Percentiles rank a stretch among this genome's conserved stretches.
Evolutionary conservation across 2,113 vertebrate genomes (phyloP).

Genomic region (Carassius carassius): DNA sequence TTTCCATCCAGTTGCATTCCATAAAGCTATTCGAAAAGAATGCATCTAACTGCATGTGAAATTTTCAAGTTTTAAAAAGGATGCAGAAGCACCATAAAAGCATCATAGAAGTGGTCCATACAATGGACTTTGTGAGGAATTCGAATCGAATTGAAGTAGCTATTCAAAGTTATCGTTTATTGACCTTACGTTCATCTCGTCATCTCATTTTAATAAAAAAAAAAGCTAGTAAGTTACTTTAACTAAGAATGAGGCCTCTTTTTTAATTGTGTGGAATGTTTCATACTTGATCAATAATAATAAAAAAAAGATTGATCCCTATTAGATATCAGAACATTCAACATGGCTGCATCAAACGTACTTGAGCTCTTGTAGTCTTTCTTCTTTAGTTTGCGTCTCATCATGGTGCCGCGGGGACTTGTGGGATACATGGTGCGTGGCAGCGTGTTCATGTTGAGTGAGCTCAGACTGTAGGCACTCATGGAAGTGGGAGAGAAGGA

Average conservation of each 20-base stretch:
- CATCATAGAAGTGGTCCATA: neutral
- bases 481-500: slow-evolving; percentile 98
- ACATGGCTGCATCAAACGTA: slow-evolving; percentile 72
- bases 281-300: neutral
- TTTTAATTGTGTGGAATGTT: neutral
- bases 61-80: too few relatives aligned
- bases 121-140: neutral
- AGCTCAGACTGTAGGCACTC: slow-evolving; percentile 98
- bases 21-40: neutral
- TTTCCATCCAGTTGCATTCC: neutral
- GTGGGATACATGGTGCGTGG: slow-evolving; percentile 96
- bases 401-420: slow-evolving; percentile 92
- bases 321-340: neutral
- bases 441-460: slow-evolving; percentile 93
- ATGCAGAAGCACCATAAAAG: neutral
- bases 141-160: neutral
- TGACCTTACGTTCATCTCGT: too few relatives aligned
- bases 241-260: neutral
- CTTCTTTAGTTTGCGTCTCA: slow-evolving; percentile 95
- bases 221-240: too few relatives aligned
- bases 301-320: neutral
- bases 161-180: too few relatives aligned
- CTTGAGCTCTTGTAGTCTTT: slow-evolving; percentile 98
- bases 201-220: too few relatives aligned
- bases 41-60: neutral